Percentiles rank a stretch among this genome's conserved stretches.
phyloP scores from a whole-genome alignment of 2,113 vertebrate genomes.

The Myocastor coypus region DNA sequence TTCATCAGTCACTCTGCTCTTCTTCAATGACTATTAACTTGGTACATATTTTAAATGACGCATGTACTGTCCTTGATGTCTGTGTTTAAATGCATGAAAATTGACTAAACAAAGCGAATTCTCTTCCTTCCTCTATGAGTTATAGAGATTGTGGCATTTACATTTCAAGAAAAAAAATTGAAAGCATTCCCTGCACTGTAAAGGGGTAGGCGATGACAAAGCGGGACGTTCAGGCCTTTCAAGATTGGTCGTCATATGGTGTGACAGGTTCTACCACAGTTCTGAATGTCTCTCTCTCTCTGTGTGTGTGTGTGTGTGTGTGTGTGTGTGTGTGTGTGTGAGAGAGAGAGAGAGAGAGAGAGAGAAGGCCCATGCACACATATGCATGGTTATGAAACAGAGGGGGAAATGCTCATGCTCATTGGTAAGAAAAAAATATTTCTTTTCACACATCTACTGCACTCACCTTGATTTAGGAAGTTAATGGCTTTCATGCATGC shows the following conservation, averaged over 20 bases:
- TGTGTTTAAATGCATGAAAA: slow-evolving; percentile 81
- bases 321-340: too few species aligned
- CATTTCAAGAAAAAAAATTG: slow-evolving; percentile 56
- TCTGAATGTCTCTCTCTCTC: too few species aligned
- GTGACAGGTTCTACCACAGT: not conserved
- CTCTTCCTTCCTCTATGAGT: slow-evolving; percentile 76
- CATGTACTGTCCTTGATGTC: slow-evolving; percentile 80
- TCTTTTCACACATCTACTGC: fast-evolving
- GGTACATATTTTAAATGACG: slow-evolving; percentile 74
- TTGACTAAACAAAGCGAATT: slow-evolving; percentile 77
- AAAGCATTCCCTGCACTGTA: not conserved
- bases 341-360: too few species aligned
- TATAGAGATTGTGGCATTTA: slow-evolving; percentile 74
- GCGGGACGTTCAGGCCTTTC: not conserved
- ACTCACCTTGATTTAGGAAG: slow-evolving; percentile 98
- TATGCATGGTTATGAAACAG: not conserved
- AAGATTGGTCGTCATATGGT: not conserved
- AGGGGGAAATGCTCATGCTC: not conserved
- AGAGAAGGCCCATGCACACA: too few species aligned
- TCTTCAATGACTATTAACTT: slow-evolving; percentile 52
- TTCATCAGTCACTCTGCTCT: slow-evolving; percentile 75
- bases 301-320: not conserved
- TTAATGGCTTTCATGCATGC: slow-evolving; percentile 99
- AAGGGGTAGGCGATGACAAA: slow-evolving; percentile 1
- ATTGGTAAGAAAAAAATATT: not conserved